phyloP scores from a whole-genome alignment of 2,113 vertebrate genomes.

The Siniperca chuatsi region DNA sequence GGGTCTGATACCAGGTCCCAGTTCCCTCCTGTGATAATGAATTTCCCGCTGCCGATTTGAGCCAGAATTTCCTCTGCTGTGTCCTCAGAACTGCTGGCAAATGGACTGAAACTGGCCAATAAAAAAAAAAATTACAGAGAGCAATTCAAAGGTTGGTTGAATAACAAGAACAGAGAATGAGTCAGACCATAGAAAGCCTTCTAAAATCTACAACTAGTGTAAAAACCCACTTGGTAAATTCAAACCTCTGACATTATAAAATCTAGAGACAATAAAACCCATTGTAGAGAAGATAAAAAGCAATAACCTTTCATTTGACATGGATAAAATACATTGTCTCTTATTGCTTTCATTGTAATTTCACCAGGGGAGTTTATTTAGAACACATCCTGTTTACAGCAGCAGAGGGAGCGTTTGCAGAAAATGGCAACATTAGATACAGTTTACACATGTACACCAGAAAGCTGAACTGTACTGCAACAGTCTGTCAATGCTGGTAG shows the following conservation, averaged over 20 bases:
- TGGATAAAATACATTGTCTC: background rate
- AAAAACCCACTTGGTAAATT: background rate
- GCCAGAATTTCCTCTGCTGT: constrained; percentile 95
- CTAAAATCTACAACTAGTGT: background rate
- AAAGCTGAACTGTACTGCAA: background rate
- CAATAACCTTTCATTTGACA: constrained; percentile 13
- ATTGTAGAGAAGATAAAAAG: background rate
- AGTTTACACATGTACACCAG: background rate
- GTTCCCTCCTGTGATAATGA: constrained; percentile 91
- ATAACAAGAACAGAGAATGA: constrained; percentile 1
- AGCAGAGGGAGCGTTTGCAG: background rate
- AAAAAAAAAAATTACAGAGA: constrained; percentile 17
- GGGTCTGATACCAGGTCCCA: constrained; percentile 94
- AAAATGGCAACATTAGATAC: background rate
- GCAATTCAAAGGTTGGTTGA: constrained; percentile 2
- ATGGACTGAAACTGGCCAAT: constrained; percentile 91
- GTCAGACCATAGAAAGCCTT: background rate
- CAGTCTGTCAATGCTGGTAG: background rate
- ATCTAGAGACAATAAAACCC: background rate
- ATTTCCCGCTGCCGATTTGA: constrained; percentile 93
- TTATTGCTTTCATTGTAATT: constrained; percentile 16
- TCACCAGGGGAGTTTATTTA: background rate
- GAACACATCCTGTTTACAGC: background rate
- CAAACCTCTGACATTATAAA: constrained; percentile 6
- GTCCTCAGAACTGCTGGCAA: constrained; percentile 93